These are phyloP conservation scores for Galago senegalensis DNA, from an alignment of 2,797 vertebrate species.

Conservation along the genomic window DNA sequence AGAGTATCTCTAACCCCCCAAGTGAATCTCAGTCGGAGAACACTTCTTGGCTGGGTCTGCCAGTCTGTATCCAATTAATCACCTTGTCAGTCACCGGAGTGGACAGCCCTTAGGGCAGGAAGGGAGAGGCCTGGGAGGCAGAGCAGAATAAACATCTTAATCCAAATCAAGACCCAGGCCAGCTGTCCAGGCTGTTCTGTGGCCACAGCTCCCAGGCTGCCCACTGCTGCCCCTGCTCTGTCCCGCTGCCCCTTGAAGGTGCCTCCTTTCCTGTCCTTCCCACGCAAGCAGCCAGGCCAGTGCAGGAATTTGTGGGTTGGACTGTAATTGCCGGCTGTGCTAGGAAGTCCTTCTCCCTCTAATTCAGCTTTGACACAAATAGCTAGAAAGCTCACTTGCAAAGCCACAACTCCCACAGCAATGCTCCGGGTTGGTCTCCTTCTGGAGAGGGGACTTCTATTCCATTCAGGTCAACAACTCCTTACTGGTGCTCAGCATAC, in stretches of 20 bases:
- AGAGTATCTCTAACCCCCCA: background rate
- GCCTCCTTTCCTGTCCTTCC: slow-evolving; percentile 63
- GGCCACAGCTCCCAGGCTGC: slow-evolving; percentile 57
- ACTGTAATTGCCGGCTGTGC: slow-evolving; percentile 76
- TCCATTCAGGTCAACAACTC: background rate
- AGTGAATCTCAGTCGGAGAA: background rate
- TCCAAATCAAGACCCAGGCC: slow-evolving; percentile 70
- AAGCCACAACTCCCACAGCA: slow-evolving; percentile 72
- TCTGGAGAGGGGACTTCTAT: slow-evolving; percentile 27
- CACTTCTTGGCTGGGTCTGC: background rate
- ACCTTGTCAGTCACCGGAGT: slow-evolving; percentile 34
- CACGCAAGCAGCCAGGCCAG: slow-evolving; percentile 33
- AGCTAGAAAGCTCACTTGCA: slow-evolving; percentile 76
- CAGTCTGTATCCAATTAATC: slow-evolving; percentile 62
- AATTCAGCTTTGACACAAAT: slow-evolving; percentile 83
- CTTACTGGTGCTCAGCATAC: background rate
- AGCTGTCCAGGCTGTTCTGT: slow-evolving; percentile 63
- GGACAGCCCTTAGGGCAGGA: slow-evolving; percentile 69
- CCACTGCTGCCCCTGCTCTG: background rate
- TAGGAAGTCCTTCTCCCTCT: slow-evolving; percentile 64
- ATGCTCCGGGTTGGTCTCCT: background rate
- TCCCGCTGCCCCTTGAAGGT: slow-evolving; percentile 36
- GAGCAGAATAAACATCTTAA: slow-evolving; percentile 65
- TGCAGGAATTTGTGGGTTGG: slow-evolving; percentile 63
- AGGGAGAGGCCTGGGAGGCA: slow-evolving; percentile 77